Conservation (phyloP, 2,888 invertebrate genomes). For the Gastrophysa polygoni region DNA sequence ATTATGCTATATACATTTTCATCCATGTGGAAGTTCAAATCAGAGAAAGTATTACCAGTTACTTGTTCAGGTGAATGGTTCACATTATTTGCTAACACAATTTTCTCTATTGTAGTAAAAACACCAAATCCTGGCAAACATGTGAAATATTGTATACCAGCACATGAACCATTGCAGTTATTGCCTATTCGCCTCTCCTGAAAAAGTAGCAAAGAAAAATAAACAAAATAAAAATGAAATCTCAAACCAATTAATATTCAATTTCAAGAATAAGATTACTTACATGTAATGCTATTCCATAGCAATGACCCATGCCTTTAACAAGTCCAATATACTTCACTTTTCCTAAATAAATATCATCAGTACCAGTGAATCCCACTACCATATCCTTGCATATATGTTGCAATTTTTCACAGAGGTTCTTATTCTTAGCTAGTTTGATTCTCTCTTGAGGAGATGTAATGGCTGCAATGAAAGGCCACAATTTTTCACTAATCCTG, state of each 20-base stretch:
- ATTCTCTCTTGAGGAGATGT: slow-evolving; percentile 61
- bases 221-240: too few species aligned
- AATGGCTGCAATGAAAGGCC: slow-evolving; percentile 62
- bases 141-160: slow-evolving; percentile 54
- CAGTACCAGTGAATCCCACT: slow-evolving; percentile 54
- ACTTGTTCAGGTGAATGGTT: slow-evolving; percentile 14
- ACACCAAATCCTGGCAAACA: slow-evolving; percentile 54
- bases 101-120: slow-evolving; percentile 55
- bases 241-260: not conserved
- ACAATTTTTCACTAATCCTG: slow-evolving; percentile 55
- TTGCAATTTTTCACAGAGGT: slow-evolving; percentile 58
- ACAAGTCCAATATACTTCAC: slow-evolving; percentile 64
- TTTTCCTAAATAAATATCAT: slow-evolving; percentile 53
- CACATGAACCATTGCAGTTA: slow-evolving; percentile 53
- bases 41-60: slow-evolving; percentile 14
- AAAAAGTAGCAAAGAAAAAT: slow-evolving; percentile 29
- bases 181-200: slow-evolving; percentile 52
- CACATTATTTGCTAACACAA: slow-evolving; percentile 41
- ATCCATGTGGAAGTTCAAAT: slow-evolving; percentile 42
- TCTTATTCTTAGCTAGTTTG: slow-evolving; percentile 57
- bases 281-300: slow-evolving; percentile 65
- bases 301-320: slow-evolving; percentile 62
- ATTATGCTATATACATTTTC: slow-evolving; percentile 41
- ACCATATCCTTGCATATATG: slow-evolving; percentile 53
- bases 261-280: slow-evolving; percentile 43